Base-by-base conservation (phyloP, 2,888 invertebrate genomes). In the Hirtodrosophila cameraria region DNA sequence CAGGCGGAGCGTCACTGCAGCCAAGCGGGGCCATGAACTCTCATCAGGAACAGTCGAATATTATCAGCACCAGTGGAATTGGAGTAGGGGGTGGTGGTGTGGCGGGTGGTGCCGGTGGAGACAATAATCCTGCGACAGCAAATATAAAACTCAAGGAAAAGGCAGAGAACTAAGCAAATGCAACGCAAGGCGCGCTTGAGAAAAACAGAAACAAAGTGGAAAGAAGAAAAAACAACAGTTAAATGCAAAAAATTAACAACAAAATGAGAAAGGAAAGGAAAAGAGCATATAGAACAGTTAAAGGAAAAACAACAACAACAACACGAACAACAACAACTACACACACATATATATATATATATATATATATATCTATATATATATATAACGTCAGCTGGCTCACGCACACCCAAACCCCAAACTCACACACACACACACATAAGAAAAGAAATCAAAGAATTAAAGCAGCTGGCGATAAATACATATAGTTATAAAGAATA, bases 41-140 rank as follows among this genome's bases (percentile, higher is more conserved):
- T 75, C 74, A 76, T 74, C 84, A 85, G 61, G 89, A 88, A 82
- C 90, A 89, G 88, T 88, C 89, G 88, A 89, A 89, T 87, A 90
- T 80, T 84, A 87, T 81, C 80, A 81, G 77, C 79, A 79, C 86
- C 57, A 82, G 74, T 67, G 77, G 79, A 54, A n/a, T n/a, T n/a
- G n/a, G n/a, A n/a, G n/a, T n/a, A n/a, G 83, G 75, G 50, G 83
- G 69, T 62, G 69, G 76, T 52, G 80, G 75, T 52, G 75, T 70
- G 65, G 75, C 68, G 65, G 73, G 71, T 60, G 85, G 75, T 42
- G 73, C 71, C 62, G 79, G 75, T 42, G 87, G 86, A 71, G 90
- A 89, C 82, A 90, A 88, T 83, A 90, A 89, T 82, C 84, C 90
- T 80, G 86, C 84, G 81, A 78, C 86, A 75, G 80, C 86, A 70